Conservation (phyloP, 1,140 invertebrate species). For the Pachypeltis micranthus region DNA sequence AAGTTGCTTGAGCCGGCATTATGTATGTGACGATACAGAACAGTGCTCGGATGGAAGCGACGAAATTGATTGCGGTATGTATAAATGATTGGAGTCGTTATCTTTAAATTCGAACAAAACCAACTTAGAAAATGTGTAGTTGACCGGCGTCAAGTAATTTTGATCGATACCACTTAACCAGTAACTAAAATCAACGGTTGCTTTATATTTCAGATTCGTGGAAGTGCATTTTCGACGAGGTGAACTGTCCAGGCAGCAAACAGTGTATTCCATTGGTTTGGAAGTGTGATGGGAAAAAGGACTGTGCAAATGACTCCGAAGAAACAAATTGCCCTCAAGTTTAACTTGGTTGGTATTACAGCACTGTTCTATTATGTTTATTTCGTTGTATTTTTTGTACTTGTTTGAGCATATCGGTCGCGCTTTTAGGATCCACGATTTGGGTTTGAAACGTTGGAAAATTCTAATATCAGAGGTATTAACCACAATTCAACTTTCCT, state of each 20-base stretch:
- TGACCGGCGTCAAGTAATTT: too few species aligned
- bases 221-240: constrained; percentile 46
- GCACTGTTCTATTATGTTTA: too few species aligned
- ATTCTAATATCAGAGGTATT: too few species aligned
- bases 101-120: too few species aligned
- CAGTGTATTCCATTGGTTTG: constrained; percentile 45
- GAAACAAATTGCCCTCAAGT: constrained; percentile 43
- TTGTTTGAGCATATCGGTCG: too few species aligned
- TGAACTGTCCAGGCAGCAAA: constrained; percentile 37
- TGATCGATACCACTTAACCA: neutral
- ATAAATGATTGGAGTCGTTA: too few species aligned
- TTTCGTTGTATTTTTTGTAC: too few species aligned
- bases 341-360: too few species aligned
- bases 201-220: constrained; percentile 36
- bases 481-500: too few species aligned
- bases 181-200: neutral
- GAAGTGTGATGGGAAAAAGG: constrained; percentile 52
- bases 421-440: too few species aligned
- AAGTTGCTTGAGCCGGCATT: constrained; percentile 53
- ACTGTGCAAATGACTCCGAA: constrained; percentile 51
- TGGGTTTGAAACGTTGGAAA: too few species aligned
- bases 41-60: constrained; percentile 60
- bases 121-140: neutral
- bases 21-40: constrained; percentile 59
- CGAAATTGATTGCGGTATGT: constrained; percentile 49